Conservation (phyloP, 2,797 vertebrate genomes). For the Paguma larvata region DNA sequence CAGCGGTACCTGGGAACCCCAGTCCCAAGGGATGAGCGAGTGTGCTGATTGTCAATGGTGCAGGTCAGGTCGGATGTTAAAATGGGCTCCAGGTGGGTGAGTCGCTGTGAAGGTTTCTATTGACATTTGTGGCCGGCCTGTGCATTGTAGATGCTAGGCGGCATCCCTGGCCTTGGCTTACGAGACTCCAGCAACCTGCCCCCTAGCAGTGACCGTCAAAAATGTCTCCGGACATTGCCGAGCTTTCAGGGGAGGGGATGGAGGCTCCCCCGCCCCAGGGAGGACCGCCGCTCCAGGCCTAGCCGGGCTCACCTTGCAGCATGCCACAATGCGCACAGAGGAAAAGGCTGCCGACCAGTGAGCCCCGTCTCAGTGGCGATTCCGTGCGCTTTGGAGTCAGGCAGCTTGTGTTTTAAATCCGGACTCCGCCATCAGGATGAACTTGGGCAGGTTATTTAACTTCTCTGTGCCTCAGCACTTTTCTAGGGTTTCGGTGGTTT, state of each 20-base stretch:
- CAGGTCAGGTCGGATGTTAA: background rate
- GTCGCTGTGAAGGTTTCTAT: background rate
- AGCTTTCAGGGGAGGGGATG: background rate
- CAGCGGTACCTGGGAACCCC: background rate
- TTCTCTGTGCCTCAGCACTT: background rate
- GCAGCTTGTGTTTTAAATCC: background rate
- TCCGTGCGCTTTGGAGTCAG: background rate
- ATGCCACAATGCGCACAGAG: background rate
- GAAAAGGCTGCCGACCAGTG: background rate
- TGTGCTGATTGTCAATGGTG: background rate
- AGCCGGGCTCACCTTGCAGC: background rate
- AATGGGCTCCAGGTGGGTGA: background rate
- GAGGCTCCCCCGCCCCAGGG: rapidly evolving
- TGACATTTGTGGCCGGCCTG: background rate
- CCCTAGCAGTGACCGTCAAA: background rate
- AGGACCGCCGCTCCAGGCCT: background rate
- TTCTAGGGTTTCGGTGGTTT: background rate
- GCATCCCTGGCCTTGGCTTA: background rate
- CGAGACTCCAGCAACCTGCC: background rate
- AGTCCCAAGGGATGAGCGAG: background rate
- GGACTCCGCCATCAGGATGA: background rate
- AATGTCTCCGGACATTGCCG: background rate
- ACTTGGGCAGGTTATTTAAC: background rate
- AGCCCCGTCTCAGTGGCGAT: background rate
- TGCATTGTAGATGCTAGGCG: background rate